These are phyloP conservation scores for Emmelina monodactyla DNA, from an alignment of 2,888 invertebrate species.

Conservation along the genomic window DNA sequence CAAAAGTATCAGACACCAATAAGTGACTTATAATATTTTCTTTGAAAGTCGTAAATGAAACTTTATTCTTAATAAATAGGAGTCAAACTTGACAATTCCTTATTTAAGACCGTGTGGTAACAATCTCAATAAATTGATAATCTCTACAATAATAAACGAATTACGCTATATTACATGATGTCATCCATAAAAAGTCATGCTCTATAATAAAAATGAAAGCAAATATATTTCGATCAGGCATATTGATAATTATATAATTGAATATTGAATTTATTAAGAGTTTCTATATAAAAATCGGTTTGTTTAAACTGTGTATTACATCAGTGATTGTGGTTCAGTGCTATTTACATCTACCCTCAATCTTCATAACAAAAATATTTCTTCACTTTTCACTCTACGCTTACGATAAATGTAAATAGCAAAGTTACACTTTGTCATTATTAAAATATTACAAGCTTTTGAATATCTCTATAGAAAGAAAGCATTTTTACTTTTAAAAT, in stretches of 20 bases:
- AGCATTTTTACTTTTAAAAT: conserved; percentile 59
- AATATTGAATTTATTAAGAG: not conserved
- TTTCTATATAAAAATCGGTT: not conserved
- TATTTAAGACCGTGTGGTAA: conserved; percentile 56
- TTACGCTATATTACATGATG: conserved; percentile 51
- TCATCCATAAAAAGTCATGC: conserved; percentile 54
- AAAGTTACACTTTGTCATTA: conserved; percentile 47
- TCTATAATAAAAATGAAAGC: conserved; percentile 42
- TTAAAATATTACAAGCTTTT: conserved; percentile 29
- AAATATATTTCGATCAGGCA: conserved; percentile 41
- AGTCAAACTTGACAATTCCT: conserved; percentile 33
- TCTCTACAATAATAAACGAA: conserved; percentile 57
- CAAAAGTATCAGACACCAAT: conserved; percentile 43
- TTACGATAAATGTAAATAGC: conserved; percentile 18
- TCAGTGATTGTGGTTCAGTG: conserved; percentile 6
- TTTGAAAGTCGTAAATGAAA: conserved; percentile 13
- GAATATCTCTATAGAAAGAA: conserved; percentile 46
- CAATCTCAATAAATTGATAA: conserved; percentile 57
- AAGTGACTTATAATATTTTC: conserved; percentile 32
- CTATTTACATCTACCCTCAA: conserved; percentile 13
- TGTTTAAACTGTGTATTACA: not conserved
- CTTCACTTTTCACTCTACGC: too few relatives aligned
- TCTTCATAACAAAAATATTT: too few relatives aligned
- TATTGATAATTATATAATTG: conserved; percentile 20
- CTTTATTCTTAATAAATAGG: conserved; percentile 29